Evolutionary conservation across 2,797 vertebrate species (phyloP).

Genomic region (Melanotaenia maccullochi): DNA sequence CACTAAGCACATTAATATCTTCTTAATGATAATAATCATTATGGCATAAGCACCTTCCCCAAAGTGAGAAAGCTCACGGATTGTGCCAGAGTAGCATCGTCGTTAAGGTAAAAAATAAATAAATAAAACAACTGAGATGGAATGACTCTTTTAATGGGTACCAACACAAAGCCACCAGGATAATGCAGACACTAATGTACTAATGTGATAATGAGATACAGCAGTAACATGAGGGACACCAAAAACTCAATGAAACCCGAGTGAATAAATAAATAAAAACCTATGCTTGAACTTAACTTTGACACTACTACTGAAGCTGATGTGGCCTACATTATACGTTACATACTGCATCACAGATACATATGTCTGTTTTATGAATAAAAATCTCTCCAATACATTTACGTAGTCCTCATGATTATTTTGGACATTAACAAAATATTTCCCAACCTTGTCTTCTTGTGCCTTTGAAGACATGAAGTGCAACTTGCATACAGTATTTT

Average conservation of each 20-base stretch:
- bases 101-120: constrained; percentile 72
- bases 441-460: constrained; percentile 36
- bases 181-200: constrained; percentile 78
- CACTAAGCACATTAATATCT: constrained; percentile 99
- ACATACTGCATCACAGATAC: constrained; percentile 23
- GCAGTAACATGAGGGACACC: constrained; percentile 66
- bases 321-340: constrained; percentile 17
- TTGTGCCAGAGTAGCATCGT: constrained; percentile 78
- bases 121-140: constrained; percentile 63
- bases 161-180: constrained; percentile 75
- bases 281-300: constrained; percentile 62
- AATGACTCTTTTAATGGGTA: constrained; percentile 82
- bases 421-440: constrained; percentile 1
- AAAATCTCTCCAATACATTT: constrained; percentile 16
- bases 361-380: constrained; percentile 34
- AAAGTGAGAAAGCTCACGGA: constrained; percentile 91
- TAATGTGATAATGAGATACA: constrained; percentile 79
- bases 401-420: constrained; percentile 25
- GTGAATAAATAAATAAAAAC: constrained; percentile 75
- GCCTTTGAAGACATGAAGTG: constrained; percentile 45
- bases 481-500: constrained; percentile 45
- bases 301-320: constrained; percentile 41
- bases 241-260: constrained; percentile 65
- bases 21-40: constrained; percentile 99
- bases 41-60: constrained; percentile 99